Conservation (phyloP, 2,888 invertebrate species). For the Nematopogon swammerdamellus region DNA sequence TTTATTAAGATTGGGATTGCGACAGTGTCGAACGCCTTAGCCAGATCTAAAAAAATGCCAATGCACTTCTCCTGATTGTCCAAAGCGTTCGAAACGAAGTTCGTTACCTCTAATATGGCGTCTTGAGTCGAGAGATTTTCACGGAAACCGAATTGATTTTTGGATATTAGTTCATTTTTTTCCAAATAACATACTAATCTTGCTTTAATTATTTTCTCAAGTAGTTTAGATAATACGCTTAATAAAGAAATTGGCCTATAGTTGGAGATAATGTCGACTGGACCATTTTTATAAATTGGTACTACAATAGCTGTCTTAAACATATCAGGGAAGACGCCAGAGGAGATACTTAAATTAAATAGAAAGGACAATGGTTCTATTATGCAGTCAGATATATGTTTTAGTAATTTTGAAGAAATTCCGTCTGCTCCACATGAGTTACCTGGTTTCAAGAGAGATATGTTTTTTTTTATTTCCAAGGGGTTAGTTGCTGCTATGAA, state of each 20-base stretch:
- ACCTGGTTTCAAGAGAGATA: not conserved
- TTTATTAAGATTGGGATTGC: not conserved
- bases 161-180: slow-evolving; percentile 1
- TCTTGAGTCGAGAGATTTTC: slow-evolving; percentile 3
- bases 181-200: slow-evolving; percentile 3
- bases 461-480: not conserved
- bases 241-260: slow-evolving; percentile 6
- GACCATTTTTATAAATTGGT: slow-evolving; percentile 3
- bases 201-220: slow-evolving; percentile 6
- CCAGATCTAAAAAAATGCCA: slow-evolving; percentile 7
- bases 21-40: slow-evolving; percentile 4
- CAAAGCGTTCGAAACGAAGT: not conserved
- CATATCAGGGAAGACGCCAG: slow-evolving; percentile 2
- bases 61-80: slow-evolving; percentile 2
- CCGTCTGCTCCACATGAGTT: slow-evolving; percentile 1
- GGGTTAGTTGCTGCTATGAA: not conserved
- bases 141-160: slow-evolving; percentile 5
- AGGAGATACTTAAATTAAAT: slow-evolving; percentile 2
- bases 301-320: slow-evolving; percentile 2
- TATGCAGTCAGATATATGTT: not conserved
- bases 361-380: not conserved
- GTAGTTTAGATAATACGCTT: slow-evolving; percentile 1
- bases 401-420: not conserved
- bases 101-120: not conserved
- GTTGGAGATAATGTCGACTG: not conserved